Base-by-base conservation (phyloP, 2,888 invertebrate species). In the Myathropa florea region DNA sequence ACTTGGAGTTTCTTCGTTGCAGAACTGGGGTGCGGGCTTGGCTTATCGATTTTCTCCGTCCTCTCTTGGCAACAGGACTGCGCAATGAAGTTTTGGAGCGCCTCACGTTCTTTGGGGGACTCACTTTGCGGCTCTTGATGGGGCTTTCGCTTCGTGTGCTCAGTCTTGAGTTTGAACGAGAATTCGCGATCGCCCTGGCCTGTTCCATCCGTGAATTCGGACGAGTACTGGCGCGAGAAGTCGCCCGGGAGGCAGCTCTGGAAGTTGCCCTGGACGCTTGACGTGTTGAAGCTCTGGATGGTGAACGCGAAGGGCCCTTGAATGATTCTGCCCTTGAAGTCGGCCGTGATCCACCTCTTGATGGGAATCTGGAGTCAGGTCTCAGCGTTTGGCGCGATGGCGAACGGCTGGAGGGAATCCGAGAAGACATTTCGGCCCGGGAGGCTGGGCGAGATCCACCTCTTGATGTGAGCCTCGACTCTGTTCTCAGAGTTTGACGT, bases 41-140 rank as follows among this genome's bases (percentile, higher is more conserved):
- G 83, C 91, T 92, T 9, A 90, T 76, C 0, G 92, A 91, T 61
- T 90, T 90, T 73, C 90, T 86, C 3, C 91, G 88, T 0, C 71
- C 46, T 18, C 46, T 46, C 18, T 18, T 46, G 2, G 46, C 18
- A 0, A 73, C 84, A 0, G 92, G 91, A 79, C 92, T 92, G 7
- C 89, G 84, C 0, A 92, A 92, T 23, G 90, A 88, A 4, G 92
- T 90, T 88, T 91, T 91, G n/a, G 70, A 71, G 60, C 91, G 88
- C 0, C 90, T 89, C n/a, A 85, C 88, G 0, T 89, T 88, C 2
- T 89, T 89, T 26, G 75, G 82, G 33, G 88, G 85, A 28, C 84
- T 88, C 0, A 14, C 14, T 1, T 85, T 89, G 18, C 88, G 73
- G 3, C 89, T 90, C 76, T 90, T 90, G 53, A 88, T 88, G 1